Percentiles rank a stretch among this genome's conserved stretches.
Evolutionary conservation across 2,888 invertebrate species (phyloP).

Genomic region (Chelonus formosanus): DNA sequence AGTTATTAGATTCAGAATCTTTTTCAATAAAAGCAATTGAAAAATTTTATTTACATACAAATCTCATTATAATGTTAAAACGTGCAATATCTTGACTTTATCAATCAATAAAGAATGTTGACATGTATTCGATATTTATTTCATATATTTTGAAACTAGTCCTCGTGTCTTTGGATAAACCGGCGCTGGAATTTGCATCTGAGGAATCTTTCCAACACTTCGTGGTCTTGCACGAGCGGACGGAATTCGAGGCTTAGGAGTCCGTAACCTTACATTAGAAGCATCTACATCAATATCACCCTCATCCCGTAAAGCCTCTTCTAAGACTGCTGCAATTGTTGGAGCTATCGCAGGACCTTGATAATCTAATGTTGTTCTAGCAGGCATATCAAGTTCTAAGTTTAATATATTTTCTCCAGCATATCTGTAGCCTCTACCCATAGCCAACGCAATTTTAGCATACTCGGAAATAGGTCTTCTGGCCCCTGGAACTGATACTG

Average conservation of each 20-base stretch:
- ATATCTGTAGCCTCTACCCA: conserved; percentile 66
- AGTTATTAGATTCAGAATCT: too few relatives aligned
- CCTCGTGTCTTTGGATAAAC: conserved; percentile 63
- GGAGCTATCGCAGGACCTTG: conserved; percentile 77
- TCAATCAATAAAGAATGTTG: too few relatives aligned
- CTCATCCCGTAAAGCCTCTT: conserved; percentile 61
- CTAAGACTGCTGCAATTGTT: conserved; percentile 70
- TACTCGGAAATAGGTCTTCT: conserved; percentile 73
- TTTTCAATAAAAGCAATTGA: too few relatives aligned
- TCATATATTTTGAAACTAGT: conserved; percentile 55
- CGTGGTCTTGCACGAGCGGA: conserved; percentile 55
- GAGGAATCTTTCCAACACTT: conserved; percentile 59
- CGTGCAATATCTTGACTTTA: too few relatives aligned
- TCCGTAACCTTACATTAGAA: conserved; percentile 52
- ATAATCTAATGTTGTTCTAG: conserved; percentile 80
- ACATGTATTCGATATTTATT: too few relatives aligned
- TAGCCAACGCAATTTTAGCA: conserved; percentile 67
- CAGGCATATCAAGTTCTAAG: conserved; percentile 79
- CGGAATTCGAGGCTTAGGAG: conserved; percentile 54
- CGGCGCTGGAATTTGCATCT: conserved; percentile 59
- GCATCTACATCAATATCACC: conserved; percentile 63
- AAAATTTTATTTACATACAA: too few relatives aligned
- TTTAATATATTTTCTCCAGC: conserved; percentile 77
- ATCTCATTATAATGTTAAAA: too few relatives aligned
- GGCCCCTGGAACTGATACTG: conserved; percentile 72